Evolutionary conservation across 2,797 vertebrate species (phyloP).

Genomic region (Gymnodraco acuticeps): DNA sequence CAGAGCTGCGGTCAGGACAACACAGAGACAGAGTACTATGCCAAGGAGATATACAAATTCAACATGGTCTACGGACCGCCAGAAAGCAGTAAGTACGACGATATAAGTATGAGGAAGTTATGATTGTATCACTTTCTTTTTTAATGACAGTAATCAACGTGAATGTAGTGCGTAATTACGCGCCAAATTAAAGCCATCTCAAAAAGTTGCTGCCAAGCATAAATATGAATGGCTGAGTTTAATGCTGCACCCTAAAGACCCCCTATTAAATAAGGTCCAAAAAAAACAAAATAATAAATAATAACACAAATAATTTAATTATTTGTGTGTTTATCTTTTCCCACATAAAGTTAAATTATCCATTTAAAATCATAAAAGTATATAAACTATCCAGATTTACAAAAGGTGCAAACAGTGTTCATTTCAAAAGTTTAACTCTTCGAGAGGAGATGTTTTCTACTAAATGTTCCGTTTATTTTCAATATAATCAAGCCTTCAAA

Average conservation of each 20-base stretch:
- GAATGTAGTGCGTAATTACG: constrained; percentile 67
- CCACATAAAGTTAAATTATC: not conserved
- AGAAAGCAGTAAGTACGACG: constrained; percentile 89
- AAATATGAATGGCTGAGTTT: not conserved
- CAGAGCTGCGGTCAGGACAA: constrained; percentile 91
- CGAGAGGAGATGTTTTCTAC: not conserved
- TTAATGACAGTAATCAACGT: not conserved
- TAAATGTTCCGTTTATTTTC: not conserved
- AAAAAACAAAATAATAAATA: not conserved
- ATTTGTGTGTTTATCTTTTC: not conserved
- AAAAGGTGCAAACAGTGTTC: not conserved
- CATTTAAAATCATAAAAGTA: not conserved
- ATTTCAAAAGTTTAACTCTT: not conserved
- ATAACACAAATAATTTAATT: too few relatives aligned
- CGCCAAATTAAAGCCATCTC: constrained; percentile 29
- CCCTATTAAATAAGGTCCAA: not conserved
- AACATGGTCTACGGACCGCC: constrained; percentile 90
- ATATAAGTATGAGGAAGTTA: too few relatives aligned
- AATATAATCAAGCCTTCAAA: constrained; percentile 2
- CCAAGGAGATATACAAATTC: constrained; percentile 95
- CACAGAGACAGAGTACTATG: constrained; percentile 93
- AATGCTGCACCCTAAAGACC: not conserved
- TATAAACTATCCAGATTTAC: not conserved
- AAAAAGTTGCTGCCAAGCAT: not conserved
- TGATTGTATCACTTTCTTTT: not conserved